Conservation (phyloP, 37 sponge, comb jelly and placozoan species). For the Chondrilla cf. caribensis region DNA sequence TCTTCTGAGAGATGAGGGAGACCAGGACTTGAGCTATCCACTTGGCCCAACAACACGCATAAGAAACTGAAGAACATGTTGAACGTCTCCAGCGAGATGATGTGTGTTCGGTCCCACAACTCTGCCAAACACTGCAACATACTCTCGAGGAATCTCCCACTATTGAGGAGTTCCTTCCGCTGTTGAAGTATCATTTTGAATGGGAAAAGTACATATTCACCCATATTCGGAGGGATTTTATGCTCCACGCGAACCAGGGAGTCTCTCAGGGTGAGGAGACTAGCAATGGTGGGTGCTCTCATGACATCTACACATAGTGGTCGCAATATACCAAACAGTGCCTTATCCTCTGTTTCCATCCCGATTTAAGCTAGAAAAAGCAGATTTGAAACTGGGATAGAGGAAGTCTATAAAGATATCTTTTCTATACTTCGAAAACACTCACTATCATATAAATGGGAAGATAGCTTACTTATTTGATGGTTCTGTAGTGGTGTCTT, state of each 20-base stretch:
- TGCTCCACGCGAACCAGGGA: not conserved
- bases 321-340: conserved; percentile 28
- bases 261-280: not conserved
- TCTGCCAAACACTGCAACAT: not conserved
- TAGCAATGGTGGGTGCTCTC: conserved; percentile 30
- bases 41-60: conserved; percentile 4
- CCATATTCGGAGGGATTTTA: conserved; percentile 30
- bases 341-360: conserved; percentile 25
- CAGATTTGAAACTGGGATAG: no score
- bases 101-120: not conserved
- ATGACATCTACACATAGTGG: conserved; percentile 65
- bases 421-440: no score
- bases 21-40: conserved; percentile 3
- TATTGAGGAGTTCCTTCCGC: conserved; percentile 22
- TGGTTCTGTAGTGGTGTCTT: not conserved
- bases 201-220: conserved; percentile 62
- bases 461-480: no score
- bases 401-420: no score
- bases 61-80: conserved; percentile 40
- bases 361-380: not conserved
- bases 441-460: no score
- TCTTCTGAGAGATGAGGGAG: not conserved
- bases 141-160: not conserved
- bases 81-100: conserved; percentile 23
- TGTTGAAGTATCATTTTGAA: conserved; percentile 45